These are phyloP conservation scores for Fragum whitleyi DNA, from an alignment of 2,888 invertebrate genomes.

Conservation along the genomic window DNA sequence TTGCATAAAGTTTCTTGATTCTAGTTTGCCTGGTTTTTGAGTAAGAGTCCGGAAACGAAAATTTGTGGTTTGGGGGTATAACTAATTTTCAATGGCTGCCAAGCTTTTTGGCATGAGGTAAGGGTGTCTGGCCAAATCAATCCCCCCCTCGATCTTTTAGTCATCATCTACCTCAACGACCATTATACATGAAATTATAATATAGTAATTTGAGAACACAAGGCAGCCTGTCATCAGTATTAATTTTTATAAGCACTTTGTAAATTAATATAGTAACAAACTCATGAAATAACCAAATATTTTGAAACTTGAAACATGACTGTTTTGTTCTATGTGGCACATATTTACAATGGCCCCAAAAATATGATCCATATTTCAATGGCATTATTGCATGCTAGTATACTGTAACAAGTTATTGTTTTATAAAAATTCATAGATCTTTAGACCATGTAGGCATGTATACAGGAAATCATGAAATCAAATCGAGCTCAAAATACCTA, in stretches of 20 bases:
- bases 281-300: constrained; percentile 16
- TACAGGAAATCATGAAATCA: no score
- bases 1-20: no score
- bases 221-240: constrained; percentile 8
- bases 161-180: background rate
- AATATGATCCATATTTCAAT: constrained; percentile 17
- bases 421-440: background rate
- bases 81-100: no score
- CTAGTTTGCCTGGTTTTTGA: no score
- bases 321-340: background rate
- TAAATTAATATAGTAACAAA: constrained; percentile 13
- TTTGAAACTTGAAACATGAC: constrained; percentile 14
- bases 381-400: constrained; percentile 6
- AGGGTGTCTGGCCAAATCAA: background rate
- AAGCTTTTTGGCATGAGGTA: no score
- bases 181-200: background rate
- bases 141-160: background rate
- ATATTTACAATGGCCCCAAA: constrained; percentile 7
- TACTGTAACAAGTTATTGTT: background rate
- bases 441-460: background rate
- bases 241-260: background rate
- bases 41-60: no score
- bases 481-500: no score
- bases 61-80: no score
- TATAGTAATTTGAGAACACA: background rate